These are phyloP conservation scores for Crypturellus tataupa DNA, from an alignment of 2,797 vertebrate species.

Conservation along the genomic window DNA sequence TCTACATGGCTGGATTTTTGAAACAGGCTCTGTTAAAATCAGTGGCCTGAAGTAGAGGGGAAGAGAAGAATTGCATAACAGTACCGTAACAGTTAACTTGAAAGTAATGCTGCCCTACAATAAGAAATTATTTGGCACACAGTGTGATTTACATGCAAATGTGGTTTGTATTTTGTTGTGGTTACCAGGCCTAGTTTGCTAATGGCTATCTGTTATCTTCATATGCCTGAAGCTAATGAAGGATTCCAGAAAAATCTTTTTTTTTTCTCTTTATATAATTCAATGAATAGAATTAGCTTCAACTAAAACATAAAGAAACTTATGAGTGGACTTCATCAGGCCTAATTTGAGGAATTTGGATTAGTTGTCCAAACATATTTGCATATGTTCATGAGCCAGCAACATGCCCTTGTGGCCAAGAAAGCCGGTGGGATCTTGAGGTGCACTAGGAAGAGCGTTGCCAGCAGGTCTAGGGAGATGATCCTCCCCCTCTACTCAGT, in stretches of 20 bases:
- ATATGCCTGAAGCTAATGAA: neutral
- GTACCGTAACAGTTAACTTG: neutral
- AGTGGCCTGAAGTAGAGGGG: neutral
- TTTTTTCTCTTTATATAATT: neutral
- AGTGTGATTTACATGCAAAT: neutral
- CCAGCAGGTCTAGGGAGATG: too few species aligned
- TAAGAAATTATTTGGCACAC: neutral
- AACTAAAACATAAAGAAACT: neutral
- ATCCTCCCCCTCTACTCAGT: too few species aligned
- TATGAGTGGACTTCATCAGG: neutral
- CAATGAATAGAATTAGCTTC: fast-evolving
- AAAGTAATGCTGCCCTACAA: neutral
- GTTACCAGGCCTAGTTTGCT: neutral
- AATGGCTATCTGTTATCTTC: neutral
- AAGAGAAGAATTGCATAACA: neutral
- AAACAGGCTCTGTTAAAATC: neutral
- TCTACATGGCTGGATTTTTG: neutral
- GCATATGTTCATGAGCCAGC: neutral
- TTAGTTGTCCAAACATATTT: neutral
- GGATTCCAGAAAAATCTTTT: neutral
- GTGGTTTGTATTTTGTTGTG: neutral
- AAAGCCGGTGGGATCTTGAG: neutral
- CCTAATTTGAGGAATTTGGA: neutral
- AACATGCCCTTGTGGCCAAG: neutral
- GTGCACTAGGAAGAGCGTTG: too few species aligned